These are phyloP conservation scores for Mormyrus hasselquistii DNA, from an alignment of 2,797 vertebrate species.

Conservation along the genomic window DNA sequence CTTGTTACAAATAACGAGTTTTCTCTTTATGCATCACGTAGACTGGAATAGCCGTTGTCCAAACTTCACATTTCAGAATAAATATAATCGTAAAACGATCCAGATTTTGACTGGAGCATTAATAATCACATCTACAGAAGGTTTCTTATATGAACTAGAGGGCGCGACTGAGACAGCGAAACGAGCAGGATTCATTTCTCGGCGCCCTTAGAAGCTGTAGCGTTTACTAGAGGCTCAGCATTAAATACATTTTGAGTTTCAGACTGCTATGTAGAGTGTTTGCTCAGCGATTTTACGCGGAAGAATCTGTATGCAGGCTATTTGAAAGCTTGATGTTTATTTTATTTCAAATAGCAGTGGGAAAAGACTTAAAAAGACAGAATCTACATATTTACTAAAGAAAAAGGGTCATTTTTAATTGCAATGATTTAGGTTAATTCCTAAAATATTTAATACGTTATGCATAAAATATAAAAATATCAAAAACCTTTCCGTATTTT, in stretches of 20 bases:
- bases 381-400: conserved; percentile 2
- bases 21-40: background rate
- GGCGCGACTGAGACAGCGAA: background rate
- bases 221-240: background rate
- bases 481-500: background rate
- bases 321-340: conserved; percentile 10
- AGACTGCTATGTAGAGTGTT: background rate
- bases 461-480: background rate
- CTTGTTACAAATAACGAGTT: background rate
- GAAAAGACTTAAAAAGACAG: background rate
- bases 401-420: background rate
- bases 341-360: background rate
- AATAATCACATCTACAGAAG: background rate
- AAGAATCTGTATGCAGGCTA: background rate
- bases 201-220: background rate
- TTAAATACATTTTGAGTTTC: conserved; percentile 12
- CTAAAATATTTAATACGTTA: background rate
- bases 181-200: background rate
- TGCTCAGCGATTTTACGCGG: background rate
- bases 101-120: background rate
- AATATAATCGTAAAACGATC: background rate
- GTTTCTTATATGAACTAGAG: background rate
- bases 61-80: background rate
- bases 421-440: conserved; percentile 7
- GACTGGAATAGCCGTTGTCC: background rate